Evolutionary conservation across 2,113 vertebrate genomes (phyloP).

Genomic region (Lamprologus tigripictilis): DNA sequence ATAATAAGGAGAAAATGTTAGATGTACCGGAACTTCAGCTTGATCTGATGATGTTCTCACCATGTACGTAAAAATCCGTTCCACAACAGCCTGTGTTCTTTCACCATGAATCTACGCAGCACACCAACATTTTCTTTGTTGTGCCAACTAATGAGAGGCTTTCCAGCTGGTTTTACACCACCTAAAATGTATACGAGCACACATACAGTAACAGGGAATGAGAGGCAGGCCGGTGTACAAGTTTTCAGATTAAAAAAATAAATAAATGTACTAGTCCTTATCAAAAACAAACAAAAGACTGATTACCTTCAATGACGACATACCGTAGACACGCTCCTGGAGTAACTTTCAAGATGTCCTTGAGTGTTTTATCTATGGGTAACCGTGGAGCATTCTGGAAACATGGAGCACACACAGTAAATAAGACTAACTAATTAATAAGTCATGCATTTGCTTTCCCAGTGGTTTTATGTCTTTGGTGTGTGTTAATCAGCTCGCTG

Average conservation of each 20-base stretch:
- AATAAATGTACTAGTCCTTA: background rate
- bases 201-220: background rate
- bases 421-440: background rate
- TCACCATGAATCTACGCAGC: constrained; percentile 78
- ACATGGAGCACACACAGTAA: background rate
- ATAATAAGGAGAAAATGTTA: background rate
- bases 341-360: constrained; percentile 66
- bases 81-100: constrained; percentile 82
- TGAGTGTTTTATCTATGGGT: constrained; percentile 66
- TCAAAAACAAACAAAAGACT: background rate
- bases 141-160: constrained; percentile 74
- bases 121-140: constrained; percentile 75
- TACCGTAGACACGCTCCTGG: constrained; percentile 77
- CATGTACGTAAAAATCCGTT: constrained; percentile 75
- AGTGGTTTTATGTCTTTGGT: background rate
- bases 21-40: background rate
- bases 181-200: constrained; percentile 53
- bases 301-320: constrained; percentile 80
- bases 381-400: constrained; percentile 78
- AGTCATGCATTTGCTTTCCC: background rate
- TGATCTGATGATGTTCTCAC: constrained; percentile 57
- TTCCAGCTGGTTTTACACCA: constrained; percentile 69
- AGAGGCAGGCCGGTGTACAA: background rate
- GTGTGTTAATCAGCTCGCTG: background rate
- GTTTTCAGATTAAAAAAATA: background rate